Evolutionary conservation across 2,797 vertebrate genomes (phyloP), one percentile per base, ranked within the genome.

Genomic region (Kryptopterus vitreolus): DNA sequence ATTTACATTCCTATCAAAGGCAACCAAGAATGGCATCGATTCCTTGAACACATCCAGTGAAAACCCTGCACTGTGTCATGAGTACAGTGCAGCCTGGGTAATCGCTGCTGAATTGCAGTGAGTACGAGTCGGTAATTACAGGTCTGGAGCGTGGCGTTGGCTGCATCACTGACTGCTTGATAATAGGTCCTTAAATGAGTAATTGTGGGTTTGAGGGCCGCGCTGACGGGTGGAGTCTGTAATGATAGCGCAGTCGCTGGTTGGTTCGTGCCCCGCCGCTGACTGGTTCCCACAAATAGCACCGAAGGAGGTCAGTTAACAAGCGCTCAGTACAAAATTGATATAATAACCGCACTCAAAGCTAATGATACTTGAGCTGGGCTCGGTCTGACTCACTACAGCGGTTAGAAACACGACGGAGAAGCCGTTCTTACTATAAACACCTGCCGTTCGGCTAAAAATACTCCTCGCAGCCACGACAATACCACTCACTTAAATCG

Each of bases 291-390:
- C 66, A 43, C 81, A 78, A 83, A 82, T 76, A 79, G 43, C 38
- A 73, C 78, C 78, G 70, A 84, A 84, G 76, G 33, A 88, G 92
- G 92, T 93, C 92, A 92, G 91, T 69, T 92, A 92, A 92, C 91
- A 90, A 88, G 88, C 86, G 89, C 79, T 85, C 81, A 85, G 90
- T 80, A 86, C 87, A 81, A 94, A 94, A 94, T 94, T 93, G 91
- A 94, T 94, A 92, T 93, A 91, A 93, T 94, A 91, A 91, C 93
- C 92, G 92, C 92, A 93, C 93, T 94, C 92, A 90, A 87, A 92
- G 92, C 89, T 92, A 93, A 94, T 94, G 91, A 92, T 86, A 90
- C 91, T 91, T 89, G 89, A 93, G 90, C 90, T 89, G 88, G 89
- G 87, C 90, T 92, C 76, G 26, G 58, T 78, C 83, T 80, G 83